Conservation (phyloP, 2,888 invertebrate genomes). For the Lasioglossum zephyrum region DNA sequence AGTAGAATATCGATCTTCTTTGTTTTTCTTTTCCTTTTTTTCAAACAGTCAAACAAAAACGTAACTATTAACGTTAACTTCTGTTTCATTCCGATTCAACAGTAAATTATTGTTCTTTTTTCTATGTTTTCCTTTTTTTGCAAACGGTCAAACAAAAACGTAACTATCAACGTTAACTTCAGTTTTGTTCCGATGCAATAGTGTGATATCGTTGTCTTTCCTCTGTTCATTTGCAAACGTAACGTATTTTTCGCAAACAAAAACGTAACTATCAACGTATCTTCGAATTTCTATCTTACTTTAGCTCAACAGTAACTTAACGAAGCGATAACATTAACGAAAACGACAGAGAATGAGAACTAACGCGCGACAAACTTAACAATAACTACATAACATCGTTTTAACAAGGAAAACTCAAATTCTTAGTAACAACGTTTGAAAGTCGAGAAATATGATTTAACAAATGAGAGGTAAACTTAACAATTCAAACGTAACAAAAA, state of each 20-base stretch:
- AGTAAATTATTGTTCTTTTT: slow-evolving; percentile 15
- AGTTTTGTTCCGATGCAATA: background rate
- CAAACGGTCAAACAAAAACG: slow-evolving; percentile 38
- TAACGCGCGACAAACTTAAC: slow-evolving; percentile 45
- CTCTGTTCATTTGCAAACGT: background rate
- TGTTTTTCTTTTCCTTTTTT: no score
- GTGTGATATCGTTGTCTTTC: slow-evolving; percentile 3
- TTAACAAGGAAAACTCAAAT: slow-evolving; percentile 30
- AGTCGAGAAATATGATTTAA: slow-evolving; percentile 24
- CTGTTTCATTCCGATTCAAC: background rate
- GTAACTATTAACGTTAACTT: slow-evolving; percentile 38
- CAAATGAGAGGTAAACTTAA: slow-evolving; percentile 41
- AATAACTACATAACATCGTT: slow-evolving; percentile 15
- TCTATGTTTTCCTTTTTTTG: background rate
- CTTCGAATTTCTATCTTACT: background rate
- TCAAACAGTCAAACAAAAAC: slow-evolving; percentile 41
- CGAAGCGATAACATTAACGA: slow-evolving; percentile 50
- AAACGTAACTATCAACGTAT: background rate
- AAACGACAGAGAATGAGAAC: slow-evolving; percentile 36
- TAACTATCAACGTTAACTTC: slow-evolving; percentile 38
- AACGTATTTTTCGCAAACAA: background rate
- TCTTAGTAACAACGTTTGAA: slow-evolving; percentile 23
- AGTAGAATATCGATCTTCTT: slow-evolving; percentile 1
- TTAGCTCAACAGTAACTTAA: slow-evolving; percentile 28
- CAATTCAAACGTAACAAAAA: slow-evolving; percentile 24